Base-by-base conservation (phyloP, 2,113 vertebrate genomes). In the Telmatochromis bifrenatus region DNA sequence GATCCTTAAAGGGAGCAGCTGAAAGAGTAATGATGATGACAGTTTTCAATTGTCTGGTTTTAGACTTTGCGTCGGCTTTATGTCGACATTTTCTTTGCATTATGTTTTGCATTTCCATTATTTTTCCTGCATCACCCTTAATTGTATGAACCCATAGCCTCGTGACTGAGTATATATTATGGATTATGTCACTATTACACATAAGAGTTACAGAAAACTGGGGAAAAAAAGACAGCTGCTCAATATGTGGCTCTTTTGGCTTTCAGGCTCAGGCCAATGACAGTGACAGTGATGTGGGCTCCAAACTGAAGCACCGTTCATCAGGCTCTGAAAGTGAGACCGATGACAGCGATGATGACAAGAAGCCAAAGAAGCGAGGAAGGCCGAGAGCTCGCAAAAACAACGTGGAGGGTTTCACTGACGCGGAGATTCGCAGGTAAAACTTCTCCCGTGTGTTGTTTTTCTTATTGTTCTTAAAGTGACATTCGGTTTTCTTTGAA, bases 251-350 rank as follows among this genome's bases (percentile, higher is more conserved):
- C n/a, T 55, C 4, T 6, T 58, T 15, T 79, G 70, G 70, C 11
- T 14, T 83, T 47, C 93, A 99, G 99, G 97, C 98, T 82, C 98
- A 97, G 91, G 96, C 98, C 62, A 99, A 99, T 42, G 99, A 99
- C 87, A 99, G 99, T 9, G 99, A 99, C 84, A 99, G 98, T 1
- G 99, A 99, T 53, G 96, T 97, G 4, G 98, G 98, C 85, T 97
- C 98, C 17, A 99, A 99, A 94, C 97, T 98, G 75, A 98, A 98
- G 92, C 96, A 98, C 92, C 97, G 96, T 13, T 98, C 98, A 0
- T 99, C 99, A 1, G 99, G 97, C 11, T 99, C 99, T 0, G 99
- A 99, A 33, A 99, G 98, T 0, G 99, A 99, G 93, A 98, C 98
- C 0, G 99, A 99, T 0, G 99, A 99, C 19, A 98, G 97, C 0